Conservation (phyloP, 1,140 invertebrate species). For the Hypothenemus hampei region DNA sequence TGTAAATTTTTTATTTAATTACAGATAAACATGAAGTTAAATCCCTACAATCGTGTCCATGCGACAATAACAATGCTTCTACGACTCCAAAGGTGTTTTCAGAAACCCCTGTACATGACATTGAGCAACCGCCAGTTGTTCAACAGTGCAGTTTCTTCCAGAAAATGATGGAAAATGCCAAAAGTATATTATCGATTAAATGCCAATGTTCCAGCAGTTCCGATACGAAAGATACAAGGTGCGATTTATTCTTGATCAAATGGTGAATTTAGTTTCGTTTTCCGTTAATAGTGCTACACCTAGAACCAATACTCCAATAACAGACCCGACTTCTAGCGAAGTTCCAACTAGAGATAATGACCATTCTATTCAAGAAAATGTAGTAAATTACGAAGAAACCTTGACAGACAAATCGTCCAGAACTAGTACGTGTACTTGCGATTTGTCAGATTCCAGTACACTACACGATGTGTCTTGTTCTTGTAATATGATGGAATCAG, state of each 20-base stretch:
- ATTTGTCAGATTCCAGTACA: slow-evolving; percentile 12
- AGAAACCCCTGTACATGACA: slow-evolving; percentile 16
- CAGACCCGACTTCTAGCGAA: not conserved
- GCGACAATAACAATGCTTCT: too few species aligned
- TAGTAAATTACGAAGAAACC: not conserved
- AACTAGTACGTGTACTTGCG: slow-evolving; percentile 9
- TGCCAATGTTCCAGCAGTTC: slow-evolving; percentile 20
- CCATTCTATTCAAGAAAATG: not conserved
- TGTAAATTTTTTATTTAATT: too few species aligned
- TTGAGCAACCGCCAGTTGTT: slow-evolving; percentile 6
- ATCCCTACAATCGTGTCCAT: too few species aligned
- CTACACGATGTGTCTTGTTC: slow-evolving; percentile 8
- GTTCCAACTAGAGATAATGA: slow-evolving; percentile 3
- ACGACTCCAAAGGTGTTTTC: slow-evolving; percentile 22
- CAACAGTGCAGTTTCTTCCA: slow-evolving; percentile 28
- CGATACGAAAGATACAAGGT: not conserved
- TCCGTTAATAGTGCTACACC: slow-evolving; percentile 5
- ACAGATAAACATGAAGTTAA: too few species aligned
- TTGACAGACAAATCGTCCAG: slow-evolving; percentile 3
- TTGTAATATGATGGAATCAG: not conserved
- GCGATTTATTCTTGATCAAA: not conserved
- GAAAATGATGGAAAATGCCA: slow-evolving; percentile 31
- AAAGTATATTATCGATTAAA: slow-evolving; percentile 27
- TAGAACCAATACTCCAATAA: not conserved
- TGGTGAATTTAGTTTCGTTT: not conserved